Evolutionary conservation across 2,113 vertebrate species (phyloP), one percentile per base, ranked within the genome.

Genomic region (Galemys pyrenaicus): DNA sequence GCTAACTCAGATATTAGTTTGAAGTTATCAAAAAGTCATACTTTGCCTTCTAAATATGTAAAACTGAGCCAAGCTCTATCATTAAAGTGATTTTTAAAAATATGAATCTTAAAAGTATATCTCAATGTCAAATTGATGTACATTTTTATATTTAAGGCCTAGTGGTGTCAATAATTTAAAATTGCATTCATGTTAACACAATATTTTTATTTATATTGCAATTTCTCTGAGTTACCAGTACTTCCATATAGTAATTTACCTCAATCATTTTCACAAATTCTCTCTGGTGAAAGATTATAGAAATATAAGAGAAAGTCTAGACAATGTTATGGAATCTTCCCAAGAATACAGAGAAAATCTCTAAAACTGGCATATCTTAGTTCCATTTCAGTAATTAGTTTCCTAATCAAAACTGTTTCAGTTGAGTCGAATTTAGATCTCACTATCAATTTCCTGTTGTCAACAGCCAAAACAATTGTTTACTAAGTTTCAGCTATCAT

Each of bases 251-350:
- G 30, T n/a, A n/a, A n/a, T 44, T 92, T 67, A 77, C 26, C 19
- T 79, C 54, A 79, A 56, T 78, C 54, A 82, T 87, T 51, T 83
- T 39, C 56, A 91, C n/a, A 71, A 86, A 70, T 90, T 83, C 30
- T 90, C 46, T 62, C 39, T 58, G n/a, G 26, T 83, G 30, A 65
- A 87, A 93, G 46, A 51, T 71, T 56, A 73, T 65, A 68, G 44
- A 28, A 82, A 22, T 65, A 65, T 37, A 22, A 84, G 35, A 56
- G 73, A 60, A 90, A 91, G 58, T 91, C 77, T 87, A 91, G 28
- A 73, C 20, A 71, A 73, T 56, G 58, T 84, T 93, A 68, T 51
- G 2, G 49, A 83, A 83, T 35, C 35, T 44, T 77, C 41, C 49
- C 20, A 9, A 54, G 75, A 81, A 46, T 30, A 89, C 3, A 92